Conservation (phyloP, 2,888 invertebrate genomes). For the Allacma fusca region DNA sequence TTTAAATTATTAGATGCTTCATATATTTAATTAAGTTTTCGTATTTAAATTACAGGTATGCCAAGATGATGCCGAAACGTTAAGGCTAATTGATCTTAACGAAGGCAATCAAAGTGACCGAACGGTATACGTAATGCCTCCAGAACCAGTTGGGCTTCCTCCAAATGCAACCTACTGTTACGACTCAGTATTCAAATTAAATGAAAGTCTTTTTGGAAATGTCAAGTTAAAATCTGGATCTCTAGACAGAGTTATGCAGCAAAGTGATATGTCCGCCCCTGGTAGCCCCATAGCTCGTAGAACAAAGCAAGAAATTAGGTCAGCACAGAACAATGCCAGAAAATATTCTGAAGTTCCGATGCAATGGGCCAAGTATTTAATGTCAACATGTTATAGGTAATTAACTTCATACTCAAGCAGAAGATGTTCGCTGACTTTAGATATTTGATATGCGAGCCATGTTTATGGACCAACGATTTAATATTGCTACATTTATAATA, state of each 20-base stretch:
- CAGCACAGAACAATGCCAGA: constrained; percentile 82
- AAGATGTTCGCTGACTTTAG: too few relatives aligned
- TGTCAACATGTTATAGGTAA: constrained; percentile 82
- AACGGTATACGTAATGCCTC: constrained; percentile 94
- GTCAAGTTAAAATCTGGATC: constrained; percentile 54
- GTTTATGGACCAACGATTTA: too few relatives aligned
- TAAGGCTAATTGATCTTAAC: constrained; percentile 82
- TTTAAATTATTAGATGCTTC: too few relatives aligned
- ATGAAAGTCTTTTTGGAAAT: constrained; percentile 56
- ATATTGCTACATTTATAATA: too few relatives aligned
- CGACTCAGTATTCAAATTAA: constrained; percentile 59
- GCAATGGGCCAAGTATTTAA: constrained; percentile 89
- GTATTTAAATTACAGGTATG: constrained; percentile 43
- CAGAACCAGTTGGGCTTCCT: constrained; percentile 73
- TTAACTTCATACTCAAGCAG: constrained; percentile 4
- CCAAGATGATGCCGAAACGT: constrained; percentile 67
- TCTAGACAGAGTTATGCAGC: constrained; percentile 53
- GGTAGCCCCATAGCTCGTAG: constrained; percentile 91
- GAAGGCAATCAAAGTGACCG: constrained; percentile 79
- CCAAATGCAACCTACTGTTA: constrained; percentile 63
- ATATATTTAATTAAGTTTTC: neutral
- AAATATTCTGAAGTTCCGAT: constrained; percentile 76
- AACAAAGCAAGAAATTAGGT: constrained; percentile 94
- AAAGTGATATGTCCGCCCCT: constrained; percentile 65
- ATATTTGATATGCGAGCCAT: too few relatives aligned